Evolutionary conservation across 2,113 vertebrate genomes (phyloP).

Genomic region (Trogon melanurus): DNA sequence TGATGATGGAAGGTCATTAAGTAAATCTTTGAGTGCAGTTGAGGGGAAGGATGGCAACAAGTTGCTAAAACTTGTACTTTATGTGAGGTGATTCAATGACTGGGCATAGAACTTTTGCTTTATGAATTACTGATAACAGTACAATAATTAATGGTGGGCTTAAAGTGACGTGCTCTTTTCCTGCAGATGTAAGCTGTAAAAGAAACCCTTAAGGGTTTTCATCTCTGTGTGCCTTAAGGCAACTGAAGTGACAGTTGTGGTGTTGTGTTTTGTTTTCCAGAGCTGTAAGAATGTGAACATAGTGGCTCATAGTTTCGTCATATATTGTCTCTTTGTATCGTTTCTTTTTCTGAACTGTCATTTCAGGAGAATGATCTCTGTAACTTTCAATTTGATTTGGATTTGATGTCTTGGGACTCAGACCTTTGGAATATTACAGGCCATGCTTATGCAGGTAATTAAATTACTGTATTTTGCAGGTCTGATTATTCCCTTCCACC

Average conservation of each 20-base stretch:
- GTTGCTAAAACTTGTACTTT: not conserved
- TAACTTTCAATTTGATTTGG: slow-evolving; percentile 87
- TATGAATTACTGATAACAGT: not conserved
- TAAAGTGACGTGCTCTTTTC: not conserved
- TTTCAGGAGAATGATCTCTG: slow-evolving; percentile 79
- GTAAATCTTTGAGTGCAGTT: not conserved
- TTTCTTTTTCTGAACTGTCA: slow-evolving; percentile 38
- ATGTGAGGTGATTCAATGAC: not conserved
- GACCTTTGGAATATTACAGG: slow-evolving; percentile 72
- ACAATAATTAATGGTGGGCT: not conserved
- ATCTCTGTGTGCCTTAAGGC: not conserved
- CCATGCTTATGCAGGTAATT: slow-evolving; percentile 81
- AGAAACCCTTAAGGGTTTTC: not conserved
- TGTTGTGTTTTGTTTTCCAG: not conserved
- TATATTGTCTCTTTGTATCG: not conserved
- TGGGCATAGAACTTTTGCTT: not conserved
- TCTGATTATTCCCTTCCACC: not conserved
- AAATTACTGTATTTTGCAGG: not conserved
- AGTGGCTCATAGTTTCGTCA: not conserved
- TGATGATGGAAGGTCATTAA: not conserved
- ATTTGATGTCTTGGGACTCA: slow-evolving; percentile 84
- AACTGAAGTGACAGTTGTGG: not conserved
- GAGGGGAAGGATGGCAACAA: not conserved
- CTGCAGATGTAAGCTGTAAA: not conserved
- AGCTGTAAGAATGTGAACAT: not conserved